Evolutionary conservation across 1,140 invertebrate species (phyloP), one percentile per base, ranked within the genome.

Genomic region (Zelostemma sp.): DNA sequence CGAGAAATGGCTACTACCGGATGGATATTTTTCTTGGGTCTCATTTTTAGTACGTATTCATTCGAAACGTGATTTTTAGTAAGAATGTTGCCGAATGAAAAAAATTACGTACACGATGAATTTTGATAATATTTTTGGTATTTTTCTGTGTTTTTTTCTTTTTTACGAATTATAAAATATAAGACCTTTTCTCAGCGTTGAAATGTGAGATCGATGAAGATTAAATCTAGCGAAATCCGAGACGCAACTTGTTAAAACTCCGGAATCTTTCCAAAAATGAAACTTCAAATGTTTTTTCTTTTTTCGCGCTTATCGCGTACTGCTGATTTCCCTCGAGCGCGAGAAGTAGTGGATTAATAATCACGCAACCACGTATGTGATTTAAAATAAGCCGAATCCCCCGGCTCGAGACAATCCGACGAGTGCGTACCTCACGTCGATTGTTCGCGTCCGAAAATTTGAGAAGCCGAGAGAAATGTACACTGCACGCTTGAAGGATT

Each of bases 1-100:
- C 12, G 1, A 11, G 47, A 49, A 15, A 59, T 59, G 56, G 47
- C 38, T 8, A 49, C 49, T 33, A 25, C 38, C 33, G 18, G 11
- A 48, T 49, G 56, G 56, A 59, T 46, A 38, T 19, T 49, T 49
- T 40, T 59, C 6, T 16, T 18, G 31, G 48, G 0, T 50, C 15
- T 33, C 9, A 40, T 55, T 9, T 66, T 62, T n/a, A 67, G 75
- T 76, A 49, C 60, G 65, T 33, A 14, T 48, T 31, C 11, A 35
- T 35, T 35, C 6, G 2, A 35, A 35, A 35, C 11, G 5, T n/a
- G 21, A 25, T 25, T 25, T 25, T n/a, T n/a, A n/a, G n/a, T n/a
- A n/a, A n/a, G n/a, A n/a, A n/a, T n/a, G n/a, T n/a, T n/a, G n/a
- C n/a, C n/a, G n/a, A n/a, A n/a, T n/a, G n/a, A n/a, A n/a, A n/a